These are phyloP conservation scores for Turnix velox DNA, from an alignment of 2,113 vertebrate species.

Conservation along the genomic window DNA sequence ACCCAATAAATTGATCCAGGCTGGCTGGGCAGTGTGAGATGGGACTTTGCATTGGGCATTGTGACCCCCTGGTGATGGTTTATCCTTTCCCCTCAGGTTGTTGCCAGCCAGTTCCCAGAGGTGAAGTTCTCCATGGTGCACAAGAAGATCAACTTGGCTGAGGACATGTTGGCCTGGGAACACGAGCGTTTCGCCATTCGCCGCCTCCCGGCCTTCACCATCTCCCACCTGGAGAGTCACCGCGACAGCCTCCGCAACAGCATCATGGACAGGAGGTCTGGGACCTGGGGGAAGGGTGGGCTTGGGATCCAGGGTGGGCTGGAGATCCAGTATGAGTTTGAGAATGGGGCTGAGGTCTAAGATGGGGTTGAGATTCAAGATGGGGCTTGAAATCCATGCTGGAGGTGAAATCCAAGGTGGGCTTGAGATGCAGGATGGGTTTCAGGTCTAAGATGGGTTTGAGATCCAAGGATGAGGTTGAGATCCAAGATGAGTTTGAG, in stretches of 20 bases:
- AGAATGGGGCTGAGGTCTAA: too few species aligned
- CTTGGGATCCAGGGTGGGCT: too few species aligned
- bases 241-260: conserved; percentile 87
- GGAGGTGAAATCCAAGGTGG: too few species aligned
- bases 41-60: not conserved
- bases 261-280: conserved; percentile 96
- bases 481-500: too few species aligned
- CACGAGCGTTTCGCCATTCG: conserved; percentile 97
- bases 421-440: too few species aligned
- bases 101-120: conserved; percentile 83
- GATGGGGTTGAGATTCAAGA: too few species aligned
- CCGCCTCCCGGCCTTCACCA: conserved; percentile 90
- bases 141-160: conserved; percentile 98
- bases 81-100: conserved; percentile 72
- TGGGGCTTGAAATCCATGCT: too few species aligned
- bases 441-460: too few species aligned
- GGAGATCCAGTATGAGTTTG: too few species aligned
- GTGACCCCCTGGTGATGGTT: not conserved
- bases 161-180: conserved; percentile 96
- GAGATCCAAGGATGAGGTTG: too few species aligned
- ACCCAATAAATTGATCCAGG: not conserved
- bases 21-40: not conserved
- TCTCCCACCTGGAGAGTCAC: conserved; percentile 93
- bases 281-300: not conserved
- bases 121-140: conserved; percentile 97